Conservation (phyloP, 2,113 vertebrate genomes). For the Motacilla tschutschensis region DNA sequence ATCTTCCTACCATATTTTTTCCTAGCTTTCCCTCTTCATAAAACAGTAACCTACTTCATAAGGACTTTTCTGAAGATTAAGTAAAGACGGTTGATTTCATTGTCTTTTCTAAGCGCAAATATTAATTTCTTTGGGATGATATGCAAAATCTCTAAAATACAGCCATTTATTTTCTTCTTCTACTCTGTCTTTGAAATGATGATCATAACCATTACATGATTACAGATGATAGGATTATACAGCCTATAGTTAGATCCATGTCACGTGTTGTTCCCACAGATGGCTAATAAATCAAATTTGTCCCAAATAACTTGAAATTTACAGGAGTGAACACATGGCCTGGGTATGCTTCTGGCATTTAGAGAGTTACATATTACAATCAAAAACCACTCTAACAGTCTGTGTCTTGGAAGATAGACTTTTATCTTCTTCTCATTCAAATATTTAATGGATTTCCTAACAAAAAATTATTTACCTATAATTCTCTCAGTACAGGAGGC, state of each 20-base stretch:
- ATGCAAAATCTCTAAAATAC: neutral
- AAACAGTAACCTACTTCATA: neutral
- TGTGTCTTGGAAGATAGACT: neutral
- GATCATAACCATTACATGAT: neutral
- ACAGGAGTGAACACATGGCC: neutral
- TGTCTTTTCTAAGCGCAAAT: neutral
- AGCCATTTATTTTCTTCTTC: neutral
- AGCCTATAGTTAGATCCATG: neutral
- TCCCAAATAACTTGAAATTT: constrained; percentile 10
- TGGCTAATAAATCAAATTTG: constrained; percentile 29
- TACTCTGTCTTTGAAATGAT: neutral
- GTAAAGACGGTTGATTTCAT: neutral
- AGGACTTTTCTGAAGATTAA: neutral
- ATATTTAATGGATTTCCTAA: neutral
- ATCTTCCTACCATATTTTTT: neutral
- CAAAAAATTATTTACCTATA: neutral
- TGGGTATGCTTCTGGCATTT: neutral
- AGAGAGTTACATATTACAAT: neutral
- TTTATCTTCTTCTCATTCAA: neutral
- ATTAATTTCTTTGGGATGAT: neutral
- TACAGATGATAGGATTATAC: neutral
- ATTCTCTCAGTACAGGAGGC: neutral
- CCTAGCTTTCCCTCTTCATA: neutral
- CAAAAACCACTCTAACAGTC: neutral
- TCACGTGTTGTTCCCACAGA: neutral